These are phyloP conservation scores for Tolypeutes matacus DNA, from an alignment of 2,797 vertebrate species.

Conservation along the genomic window DNA sequence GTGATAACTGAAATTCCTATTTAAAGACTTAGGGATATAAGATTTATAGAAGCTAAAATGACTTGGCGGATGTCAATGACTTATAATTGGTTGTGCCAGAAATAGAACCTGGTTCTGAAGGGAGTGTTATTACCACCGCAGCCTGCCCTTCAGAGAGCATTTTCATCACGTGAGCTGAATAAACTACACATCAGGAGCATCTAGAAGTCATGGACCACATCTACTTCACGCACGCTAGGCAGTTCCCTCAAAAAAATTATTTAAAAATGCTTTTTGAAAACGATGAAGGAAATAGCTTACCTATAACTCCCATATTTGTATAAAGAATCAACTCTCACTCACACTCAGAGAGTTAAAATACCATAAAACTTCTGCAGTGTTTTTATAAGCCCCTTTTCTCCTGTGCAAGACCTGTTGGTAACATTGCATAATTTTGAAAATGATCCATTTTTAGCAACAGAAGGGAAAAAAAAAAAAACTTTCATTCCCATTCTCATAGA, in stretches of 20 bases:
- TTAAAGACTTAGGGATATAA: neutral
- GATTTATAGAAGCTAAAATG: neutral
- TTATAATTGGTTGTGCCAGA: neutral
- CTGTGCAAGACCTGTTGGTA: conserved; percentile 5
- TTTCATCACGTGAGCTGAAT: neutral
- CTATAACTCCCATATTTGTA: neutral
- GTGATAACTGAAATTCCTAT: neutral
- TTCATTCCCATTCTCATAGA: conserved; percentile 66
- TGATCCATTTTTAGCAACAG: conserved; percentile 69
- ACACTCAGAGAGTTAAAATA: neutral
- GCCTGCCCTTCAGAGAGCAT: neutral
- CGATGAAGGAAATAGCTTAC: neutral
- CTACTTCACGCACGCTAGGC: neutral
- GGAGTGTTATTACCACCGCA: neutral
- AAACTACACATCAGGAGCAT: neutral
- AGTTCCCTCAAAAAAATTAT: neutral
- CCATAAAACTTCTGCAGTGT: neutral
- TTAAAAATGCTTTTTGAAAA: neutral
- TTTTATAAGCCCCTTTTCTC: conserved; percentile 46
- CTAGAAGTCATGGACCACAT: neutral
- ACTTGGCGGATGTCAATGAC: neutral
- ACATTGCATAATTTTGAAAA: conserved; percentile 61
- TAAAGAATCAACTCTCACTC: neutral
- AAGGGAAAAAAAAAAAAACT: conserved; percentile 59
- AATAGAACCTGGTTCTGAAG: neutral